Evolutionary conservation across 2,888 invertebrate species (phyloP).

Genomic region (Urechis unicinctus): DNA sequence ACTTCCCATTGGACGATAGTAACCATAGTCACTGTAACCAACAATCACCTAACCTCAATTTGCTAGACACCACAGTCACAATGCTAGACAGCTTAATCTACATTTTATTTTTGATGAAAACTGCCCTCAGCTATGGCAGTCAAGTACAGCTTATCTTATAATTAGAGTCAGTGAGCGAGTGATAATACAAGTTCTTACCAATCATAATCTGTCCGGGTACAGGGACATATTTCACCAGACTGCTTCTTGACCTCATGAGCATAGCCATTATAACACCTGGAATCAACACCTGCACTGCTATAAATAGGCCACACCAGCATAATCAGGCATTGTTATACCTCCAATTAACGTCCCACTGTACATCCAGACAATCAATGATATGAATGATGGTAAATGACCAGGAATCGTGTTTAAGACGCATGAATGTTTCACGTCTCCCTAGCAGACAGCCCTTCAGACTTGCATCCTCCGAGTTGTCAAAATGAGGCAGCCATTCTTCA

Average conservation of each 20-base stretch:
- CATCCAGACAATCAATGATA: too few species aligned
- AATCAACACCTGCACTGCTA: background rate
- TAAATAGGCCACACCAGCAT: background rate
- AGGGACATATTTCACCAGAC: conserved; percentile 27
- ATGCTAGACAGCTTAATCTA: too few species aligned
- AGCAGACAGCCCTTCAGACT: conserved; percentile 36
- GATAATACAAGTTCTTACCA: conserved; percentile 41
- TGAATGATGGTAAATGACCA: too few species aligned
- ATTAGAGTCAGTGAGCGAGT: too few species aligned
- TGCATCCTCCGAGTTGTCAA: conserved; percentile 19
- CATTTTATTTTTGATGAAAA: background rate
- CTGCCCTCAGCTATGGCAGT: background rate
- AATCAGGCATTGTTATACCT: too few species aligned
- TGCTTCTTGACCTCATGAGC: conserved; percentile 16
- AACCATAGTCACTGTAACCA: conserved; percentile 48
- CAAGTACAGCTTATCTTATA: too few species aligned
- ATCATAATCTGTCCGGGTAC: conserved; percentile 45
- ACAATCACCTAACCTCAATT: too few species aligned
- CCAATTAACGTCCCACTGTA: too few species aligned
- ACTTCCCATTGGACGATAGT: conserved; percentile 26
- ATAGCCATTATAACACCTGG: conserved; percentile 45
- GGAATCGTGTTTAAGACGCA: conserved; percentile 37
- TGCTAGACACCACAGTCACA: too few species aligned
- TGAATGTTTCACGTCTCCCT: conserved; percentile 34
- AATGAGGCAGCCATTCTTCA: conserved; percentile 37